Percentiles rank a stretch among this genome's conserved stretches.
phyloP scores from a whole-genome alignment of 2,797 vertebrate genomes.

The Argya squamiceps region DNA sequence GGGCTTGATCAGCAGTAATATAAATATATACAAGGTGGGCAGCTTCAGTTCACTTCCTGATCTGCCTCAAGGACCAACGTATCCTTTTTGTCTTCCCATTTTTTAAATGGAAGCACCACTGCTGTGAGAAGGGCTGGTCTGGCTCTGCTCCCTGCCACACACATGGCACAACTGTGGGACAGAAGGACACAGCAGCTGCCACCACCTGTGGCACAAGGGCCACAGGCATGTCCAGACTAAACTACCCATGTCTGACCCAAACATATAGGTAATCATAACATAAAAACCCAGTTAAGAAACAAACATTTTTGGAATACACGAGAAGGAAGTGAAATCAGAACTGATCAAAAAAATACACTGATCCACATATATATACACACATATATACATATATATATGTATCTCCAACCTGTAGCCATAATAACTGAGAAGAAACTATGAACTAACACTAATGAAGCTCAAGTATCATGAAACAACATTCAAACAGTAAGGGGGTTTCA shows the following conservation, averaged over 20 bases:
- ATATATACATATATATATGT: fast-evolving
- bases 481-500: neutral
- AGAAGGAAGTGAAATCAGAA: neutral
- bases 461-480: neutral
- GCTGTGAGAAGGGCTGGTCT: neutral
- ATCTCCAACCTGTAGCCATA: neutral
- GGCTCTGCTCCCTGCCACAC: neutral
- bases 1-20: neutral
- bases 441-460: neutral
- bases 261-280: neutral
- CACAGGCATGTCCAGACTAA: neutral
- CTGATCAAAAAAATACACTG: neutral
- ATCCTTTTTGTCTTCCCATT: neutral
- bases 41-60: neutral
- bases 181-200: neutral
- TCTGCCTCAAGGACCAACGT: neutral
- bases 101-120: fast-evolving
- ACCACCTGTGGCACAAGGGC: neutral
- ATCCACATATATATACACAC: neutral
- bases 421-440: neutral
- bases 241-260: neutral
- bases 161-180: neutral
- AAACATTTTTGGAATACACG: neutral
- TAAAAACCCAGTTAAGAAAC: neutral
- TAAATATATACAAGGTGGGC: neutral